Conservation (phyloP, 2,797 vertebrate genomes). For the Lepilemur ruficaudatus region DNA sequence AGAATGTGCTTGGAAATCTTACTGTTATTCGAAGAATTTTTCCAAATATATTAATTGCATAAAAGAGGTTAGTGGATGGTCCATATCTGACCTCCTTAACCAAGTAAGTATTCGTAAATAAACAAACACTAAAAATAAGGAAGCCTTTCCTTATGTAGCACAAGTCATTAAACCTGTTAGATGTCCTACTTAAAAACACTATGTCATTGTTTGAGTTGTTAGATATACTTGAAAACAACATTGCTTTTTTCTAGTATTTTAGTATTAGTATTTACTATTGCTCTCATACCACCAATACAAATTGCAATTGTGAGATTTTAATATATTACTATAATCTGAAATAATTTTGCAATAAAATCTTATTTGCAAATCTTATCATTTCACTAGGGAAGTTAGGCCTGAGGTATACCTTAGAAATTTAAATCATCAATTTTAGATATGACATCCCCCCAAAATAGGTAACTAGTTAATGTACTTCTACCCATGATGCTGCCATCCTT, state of each 20-base stretch:
- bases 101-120: neutral
- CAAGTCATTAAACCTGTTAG: neutral
- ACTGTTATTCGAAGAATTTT: neutral
- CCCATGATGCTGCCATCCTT: neutral
- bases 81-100: neutral
- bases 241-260: neutral
- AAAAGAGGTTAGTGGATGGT: neutral
- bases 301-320: neutral
- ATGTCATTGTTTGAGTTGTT: neutral
- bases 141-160: neutral
- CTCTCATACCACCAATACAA: neutral
- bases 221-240: neutral
- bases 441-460: constrained; percentile 28
- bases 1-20: neutral
- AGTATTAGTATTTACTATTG: neutral
- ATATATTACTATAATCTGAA: constrained; percentile 14
- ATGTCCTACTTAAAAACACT: neutral
- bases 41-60: neutral
- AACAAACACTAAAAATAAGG: neutral
- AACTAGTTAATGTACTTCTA: neutral
- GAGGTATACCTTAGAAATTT: neutral
- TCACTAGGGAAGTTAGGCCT: neutral
- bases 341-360: neutral
- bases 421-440: constrained; percentile 17
- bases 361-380: constrained; percentile 5